phyloP scores from a whole-genome alignment of 2,113 vertebrate genomes.

The Ancistrus triradiatus region DNA sequence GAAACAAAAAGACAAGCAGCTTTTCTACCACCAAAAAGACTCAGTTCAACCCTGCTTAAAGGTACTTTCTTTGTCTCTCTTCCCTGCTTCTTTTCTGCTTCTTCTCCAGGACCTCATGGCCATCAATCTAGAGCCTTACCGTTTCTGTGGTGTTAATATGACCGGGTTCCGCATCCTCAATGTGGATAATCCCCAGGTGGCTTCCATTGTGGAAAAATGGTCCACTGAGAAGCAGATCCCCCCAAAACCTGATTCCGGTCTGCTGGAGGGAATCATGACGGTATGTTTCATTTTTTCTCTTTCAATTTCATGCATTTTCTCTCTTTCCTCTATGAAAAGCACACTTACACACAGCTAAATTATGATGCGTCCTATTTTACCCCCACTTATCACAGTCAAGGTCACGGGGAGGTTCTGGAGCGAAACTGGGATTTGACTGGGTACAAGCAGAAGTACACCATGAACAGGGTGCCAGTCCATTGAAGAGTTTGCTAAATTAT shows the following conservation, averaged over 20 bases:
- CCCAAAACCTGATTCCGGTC: slow-evolving; percentile 83
- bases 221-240: slow-evolving; percentile 87
- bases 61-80: slow-evolving; percentile 1
- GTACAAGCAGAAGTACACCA: no score
- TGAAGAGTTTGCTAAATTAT: no score
- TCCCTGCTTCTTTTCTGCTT: neutral
- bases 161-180: slow-evolving; percentile 97
- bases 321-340: no score
- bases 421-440: no score
- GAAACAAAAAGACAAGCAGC: slow-evolving; percentile 43
- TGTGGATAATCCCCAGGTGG: slow-evolving; percentile 91
- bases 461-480: no score
- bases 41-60: slow-evolving; percentile 33
- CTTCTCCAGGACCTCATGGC: slow-evolving; percentile 87
- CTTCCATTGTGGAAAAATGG: slow-evolving; percentile 94
- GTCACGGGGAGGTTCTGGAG: no score
- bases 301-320: no score
- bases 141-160: slow-evolving; percentile 97
- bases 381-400: no score
- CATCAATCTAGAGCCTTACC: slow-evolving; percentile 94
- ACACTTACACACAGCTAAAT: no score
- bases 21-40: slow-evolving; percentile 32
- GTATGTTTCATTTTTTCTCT: slow-evolving; percentile 63
- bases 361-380: no score
- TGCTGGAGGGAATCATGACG: slow-evolving; percentile 95